Percentiles rank a stretch among this genome's conserved stretches.
Evolutionary conservation across 2,888 invertebrate genomes (phyloP).

Genomic region (Dione juno): DNA sequence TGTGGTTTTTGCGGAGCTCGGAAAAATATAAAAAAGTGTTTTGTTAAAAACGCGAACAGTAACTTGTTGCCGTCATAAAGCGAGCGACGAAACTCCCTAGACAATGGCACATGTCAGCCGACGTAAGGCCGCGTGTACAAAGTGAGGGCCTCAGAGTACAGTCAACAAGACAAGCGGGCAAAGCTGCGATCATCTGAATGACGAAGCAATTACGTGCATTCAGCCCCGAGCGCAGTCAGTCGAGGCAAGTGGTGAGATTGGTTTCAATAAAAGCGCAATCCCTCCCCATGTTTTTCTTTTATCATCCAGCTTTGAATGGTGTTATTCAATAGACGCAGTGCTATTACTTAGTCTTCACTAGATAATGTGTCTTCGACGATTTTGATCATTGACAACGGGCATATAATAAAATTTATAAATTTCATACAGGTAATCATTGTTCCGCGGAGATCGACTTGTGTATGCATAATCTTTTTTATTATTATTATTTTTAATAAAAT

Average conservation of each 20-base stretch:
- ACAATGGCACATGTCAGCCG: slow-evolving; percentile 71
- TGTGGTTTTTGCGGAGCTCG: slow-evolving; percentile 45
- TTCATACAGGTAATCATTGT: not conserved
- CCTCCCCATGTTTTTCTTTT: slow-evolving; percentile 82
- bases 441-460: not conserved
- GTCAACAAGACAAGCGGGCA: slow-evolving; percentile 77
- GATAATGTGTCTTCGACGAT: slow-evolving; percentile 39
- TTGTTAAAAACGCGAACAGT: slow-evolving; percentile 52
- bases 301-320: slow-evolving; percentile 75
- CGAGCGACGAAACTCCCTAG: slow-evolving; percentile 61
- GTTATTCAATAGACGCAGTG: slow-evolving; percentile 64
- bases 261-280: slow-evolving; percentile 82
- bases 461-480: too few relatives aligned
- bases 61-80: slow-evolving; percentile 67
- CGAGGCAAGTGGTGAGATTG: slow-evolving; percentile 80
- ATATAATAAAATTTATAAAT: not conserved
- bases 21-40: slow-evolving; percentile 48
- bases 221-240: slow-evolving; percentile 74
- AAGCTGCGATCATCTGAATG: slow-evolving; percentile 79
- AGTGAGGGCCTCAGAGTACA: slow-evolving; percentile 70
- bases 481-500: too few relatives aligned
- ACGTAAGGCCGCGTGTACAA: slow-evolving; percentile 70
- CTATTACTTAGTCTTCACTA: slow-evolving; percentile 47
- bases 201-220: slow-evolving; percentile 81
- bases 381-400: slow-evolving; percentile 8